Evolutionary conservation across 2,113 vertebrate genomes (phyloP), one percentile per base, ranked within the genome.

Genomic region (Isichthys henryi): DNA sequence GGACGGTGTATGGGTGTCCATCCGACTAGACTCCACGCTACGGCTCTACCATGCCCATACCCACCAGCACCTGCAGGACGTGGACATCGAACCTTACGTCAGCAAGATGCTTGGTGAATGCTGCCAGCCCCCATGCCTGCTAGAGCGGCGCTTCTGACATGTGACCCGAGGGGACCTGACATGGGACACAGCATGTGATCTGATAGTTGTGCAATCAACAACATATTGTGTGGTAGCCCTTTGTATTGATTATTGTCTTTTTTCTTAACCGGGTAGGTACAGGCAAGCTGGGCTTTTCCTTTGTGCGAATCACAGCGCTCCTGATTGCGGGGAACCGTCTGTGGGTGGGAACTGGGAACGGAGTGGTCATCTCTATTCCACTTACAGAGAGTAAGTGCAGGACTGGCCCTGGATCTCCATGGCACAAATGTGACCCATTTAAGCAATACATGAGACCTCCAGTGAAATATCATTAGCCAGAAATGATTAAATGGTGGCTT

Each of bases 1-100:
- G 1, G 98, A 99, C 0, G 98, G 98, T 0, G 98, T 99, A 9
- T 99, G 98, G 98, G 98, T 99, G 88, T 99, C 98, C n/a, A 99
- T 99, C 92, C 97, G 98, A 5, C 94, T 99, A 92, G 98, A 99
- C 92, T 99, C 98, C 43, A 99, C 98, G 0, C 94, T 99, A 66
- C 96, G 98, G 91, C 95, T 99, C 50, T 99, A 99, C 92, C 98
- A 99, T 0, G 98, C 98, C 1, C 98, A 98, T 95, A 99, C 97
- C 90, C 98, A 97, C 90, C 98, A 99, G 91, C 98, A 99, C 90
- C 96, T 99, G 82, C 98, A 99, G 91, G 98, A 99, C 0, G 98
- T 99, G 31, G 98, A 99, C 95, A 99, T 99, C 0, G 98, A 99
- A 91, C 98, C 98, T 74, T 99, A 99, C 0, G 98, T 99, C 96